phyloP scores from a whole-genome alignment of 2,113 vertebrate species.

The Xerus inauris region DNA sequence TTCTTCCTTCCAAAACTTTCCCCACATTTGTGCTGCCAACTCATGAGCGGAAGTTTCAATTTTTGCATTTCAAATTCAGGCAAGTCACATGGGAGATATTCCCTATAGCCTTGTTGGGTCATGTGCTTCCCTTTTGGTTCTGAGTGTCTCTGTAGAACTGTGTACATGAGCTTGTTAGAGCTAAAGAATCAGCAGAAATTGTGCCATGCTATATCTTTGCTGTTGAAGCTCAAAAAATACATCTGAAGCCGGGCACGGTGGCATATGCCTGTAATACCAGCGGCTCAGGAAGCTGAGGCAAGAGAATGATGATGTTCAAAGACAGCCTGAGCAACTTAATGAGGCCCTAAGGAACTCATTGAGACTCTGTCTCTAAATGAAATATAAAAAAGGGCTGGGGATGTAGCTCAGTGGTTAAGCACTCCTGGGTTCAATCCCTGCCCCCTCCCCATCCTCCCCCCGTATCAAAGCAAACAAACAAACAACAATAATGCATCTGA shows the following conservation, averaged over 20 bases:
- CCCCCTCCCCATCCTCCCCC: too few relatives aligned
- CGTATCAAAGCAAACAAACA: too few relatives aligned
- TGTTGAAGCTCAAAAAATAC: slow-evolving; percentile 73
- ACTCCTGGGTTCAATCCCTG: too few relatives aligned
- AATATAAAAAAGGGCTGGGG: too few relatives aligned
- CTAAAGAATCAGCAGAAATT: slow-evolving; percentile 57
- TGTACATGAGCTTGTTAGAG: slow-evolving; percentile 21
- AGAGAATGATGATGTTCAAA: too few relatives aligned
- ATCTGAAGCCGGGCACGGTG: neutral
- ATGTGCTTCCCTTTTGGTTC: slow-evolving; percentile 34
- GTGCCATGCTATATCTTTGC: slow-evolving; percentile 61
- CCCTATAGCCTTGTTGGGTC: slow-evolving; percentile 60
- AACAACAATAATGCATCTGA: slow-evolving; percentile 69
- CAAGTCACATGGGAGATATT: neutral
- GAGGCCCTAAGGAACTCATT: too few relatives aligned
- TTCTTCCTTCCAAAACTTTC: slow-evolving; percentile 77
- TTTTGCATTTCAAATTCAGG: slow-evolving; percentile 57
- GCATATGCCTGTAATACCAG: too few relatives aligned
- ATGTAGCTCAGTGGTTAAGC: too few relatives aligned
- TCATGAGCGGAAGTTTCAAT: slow-evolving; percentile 67
- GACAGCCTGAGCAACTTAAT: too few relatives aligned
- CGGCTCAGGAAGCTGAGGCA: too few relatives aligned
- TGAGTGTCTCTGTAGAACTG: slow-evolving; percentile 44
- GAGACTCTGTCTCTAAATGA: too few relatives aligned
- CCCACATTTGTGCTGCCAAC: slow-evolving; percentile 70